Conservation (phyloP, 1,140 invertebrate genomes). For the Nebria ingens region DNA sequence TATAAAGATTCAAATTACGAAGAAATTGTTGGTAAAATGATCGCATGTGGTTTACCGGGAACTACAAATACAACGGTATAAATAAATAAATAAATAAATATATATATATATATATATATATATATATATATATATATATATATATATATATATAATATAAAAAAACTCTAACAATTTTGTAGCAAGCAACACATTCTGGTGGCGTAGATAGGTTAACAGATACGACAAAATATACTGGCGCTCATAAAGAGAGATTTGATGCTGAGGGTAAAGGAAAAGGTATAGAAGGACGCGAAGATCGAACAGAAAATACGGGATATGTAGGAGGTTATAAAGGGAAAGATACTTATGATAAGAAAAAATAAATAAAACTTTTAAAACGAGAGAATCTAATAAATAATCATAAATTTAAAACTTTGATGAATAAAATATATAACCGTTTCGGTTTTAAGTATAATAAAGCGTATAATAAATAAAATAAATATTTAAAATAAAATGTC, state of each 20-base stretch:
- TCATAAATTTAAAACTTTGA: too few species aligned
- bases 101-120: too few species aligned
- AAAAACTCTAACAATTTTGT: slow-evolving; percentile 15
- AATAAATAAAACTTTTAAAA: slow-evolving; percentile 33
- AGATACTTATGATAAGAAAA: slow-evolving; percentile 54
- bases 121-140: slow-evolving; percentile 1
- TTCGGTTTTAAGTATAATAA: too few species aligned
- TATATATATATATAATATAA: not conserved
- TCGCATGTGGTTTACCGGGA: slow-evolving; percentile 64
- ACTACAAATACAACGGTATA: slow-evolving; percentile 39
- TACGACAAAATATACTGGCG: slow-evolving; percentile 75
- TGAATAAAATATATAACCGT: too few species aligned
- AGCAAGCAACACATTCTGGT: slow-evolving; percentile 53
- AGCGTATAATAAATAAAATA: too few species aligned
- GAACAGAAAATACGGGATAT: slow-evolving; percentile 65
- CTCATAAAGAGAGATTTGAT: slow-evolving; percentile 76
- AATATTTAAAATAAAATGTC: too few species aligned
- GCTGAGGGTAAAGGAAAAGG: slow-evolving; percentile 73
- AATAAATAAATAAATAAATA: slow-evolving; percentile 6
- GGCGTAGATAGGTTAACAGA: slow-evolving; percentile 78
- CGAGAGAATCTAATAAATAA: too few species aligned
- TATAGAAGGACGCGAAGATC: slow-evolving; percentile 67
- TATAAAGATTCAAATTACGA: slow-evolving; percentile 63
- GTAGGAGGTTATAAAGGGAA: slow-evolving; percentile 76
- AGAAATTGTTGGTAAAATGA: slow-evolving; percentile 68